Base-by-base conservation (phyloP, 2,113 vertebrate genomes). In the Sebastes fasciatus region DNA sequence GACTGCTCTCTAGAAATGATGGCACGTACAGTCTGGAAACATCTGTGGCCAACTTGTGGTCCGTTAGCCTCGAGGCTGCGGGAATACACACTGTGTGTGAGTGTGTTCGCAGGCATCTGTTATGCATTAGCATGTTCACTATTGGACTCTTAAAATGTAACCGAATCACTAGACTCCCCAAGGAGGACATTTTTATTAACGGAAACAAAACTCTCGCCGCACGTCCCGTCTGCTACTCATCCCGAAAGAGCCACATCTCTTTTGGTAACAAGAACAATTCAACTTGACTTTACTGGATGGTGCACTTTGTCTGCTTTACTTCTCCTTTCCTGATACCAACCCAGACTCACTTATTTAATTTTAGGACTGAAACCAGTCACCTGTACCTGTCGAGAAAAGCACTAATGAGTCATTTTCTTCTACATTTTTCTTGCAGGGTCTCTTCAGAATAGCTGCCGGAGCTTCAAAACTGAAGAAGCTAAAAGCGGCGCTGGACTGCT, bases 391-490 rank as follows among this genome's bases (percentile, higher is more conserved):
- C 16, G 5, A 67, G 34, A 67, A 74, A 26, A 54, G 5, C 12
- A 21, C 9, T 3, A 2, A 43, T 77, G 23, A 60, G 6, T 49
- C 19, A 21, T 55, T 43, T 19, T 34, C 6, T 64, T 34, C 70
- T 60, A 1, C 26, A 1, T 82, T 21, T 21, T 48, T 69, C 11
- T 67, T 48, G 5, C 82, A 99, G 98, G 98, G 98, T 55, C 96
- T 99, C 79, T 99, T 99, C 95, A 94, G 98, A 87, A 99, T 99
- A 58, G 98, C 98, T 46, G 97, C 98, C 1, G 98, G 98, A 86
- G 97, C 98, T 45, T 99, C 98, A 54, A 99, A 99, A 84, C 94
- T 99, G 62, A 99, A 99, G 94, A 99, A 99, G 87, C 95, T 99
- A 42, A 99, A 99, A 93, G 98, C 98, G 1, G 98, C 98, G 0